Conservation (phyloP, 2,113 vertebrate genomes). For the Emydura subglobosa region DNA sequence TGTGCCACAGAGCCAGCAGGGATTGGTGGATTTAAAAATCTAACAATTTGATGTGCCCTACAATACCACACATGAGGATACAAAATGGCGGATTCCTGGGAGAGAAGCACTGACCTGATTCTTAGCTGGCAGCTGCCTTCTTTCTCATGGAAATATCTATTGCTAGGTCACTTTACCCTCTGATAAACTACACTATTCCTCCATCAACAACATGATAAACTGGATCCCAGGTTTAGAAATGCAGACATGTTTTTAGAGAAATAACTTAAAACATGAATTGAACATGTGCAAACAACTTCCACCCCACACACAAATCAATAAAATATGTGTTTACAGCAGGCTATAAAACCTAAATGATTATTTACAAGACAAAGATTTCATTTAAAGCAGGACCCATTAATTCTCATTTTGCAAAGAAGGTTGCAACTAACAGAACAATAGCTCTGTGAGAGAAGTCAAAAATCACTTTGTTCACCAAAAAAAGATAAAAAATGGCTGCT, state of each 20-base stretch:
- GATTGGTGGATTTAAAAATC: background rate
- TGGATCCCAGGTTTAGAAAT: background rate
- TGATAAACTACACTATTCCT: background rate
- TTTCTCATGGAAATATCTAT: background rate
- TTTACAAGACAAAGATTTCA: slow-evolving; percentile 13
- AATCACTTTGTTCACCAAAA: background rate
- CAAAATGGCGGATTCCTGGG: background rate
- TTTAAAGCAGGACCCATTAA: slow-evolving; percentile 11
- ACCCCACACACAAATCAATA: background rate
- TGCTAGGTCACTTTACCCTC: background rate
- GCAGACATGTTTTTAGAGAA: background rate
- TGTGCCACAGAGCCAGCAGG: background rate
- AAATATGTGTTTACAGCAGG: background rate
- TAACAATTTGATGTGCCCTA: background rate
- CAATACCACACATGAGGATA: background rate
- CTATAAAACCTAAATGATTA: background rate
- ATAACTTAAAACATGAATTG: background rate
- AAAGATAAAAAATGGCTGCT: background rate
- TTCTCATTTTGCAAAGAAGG: background rate
- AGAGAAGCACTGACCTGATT: background rate
- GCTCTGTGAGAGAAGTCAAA: background rate
- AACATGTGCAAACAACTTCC: background rate
- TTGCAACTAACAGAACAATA: background rate
- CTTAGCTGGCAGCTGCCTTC: background rate
- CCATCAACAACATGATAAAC: background rate